Conservation (phyloP, 1,140 invertebrate species). For the Drosophila azteca region DNA sequence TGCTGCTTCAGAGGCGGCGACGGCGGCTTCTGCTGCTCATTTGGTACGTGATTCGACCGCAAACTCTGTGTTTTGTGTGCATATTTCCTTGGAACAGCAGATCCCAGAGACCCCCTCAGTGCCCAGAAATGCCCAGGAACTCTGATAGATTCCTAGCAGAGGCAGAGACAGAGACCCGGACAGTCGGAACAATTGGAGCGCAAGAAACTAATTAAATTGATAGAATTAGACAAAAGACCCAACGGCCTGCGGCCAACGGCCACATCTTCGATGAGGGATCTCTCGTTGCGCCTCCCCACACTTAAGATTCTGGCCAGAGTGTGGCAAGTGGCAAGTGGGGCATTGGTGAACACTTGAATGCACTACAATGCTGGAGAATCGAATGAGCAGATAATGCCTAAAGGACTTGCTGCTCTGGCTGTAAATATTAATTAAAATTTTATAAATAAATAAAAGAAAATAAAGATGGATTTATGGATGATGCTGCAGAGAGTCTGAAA, state of each 20-base stretch:
- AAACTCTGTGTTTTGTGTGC: conserved; percentile 46
- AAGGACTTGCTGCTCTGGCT: too few species aligned
- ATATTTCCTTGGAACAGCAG: conserved; percentile 35
- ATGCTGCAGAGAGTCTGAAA: too few species aligned
- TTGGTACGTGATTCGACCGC: conserved; percentile 72
- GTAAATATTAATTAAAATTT: too few species aligned
- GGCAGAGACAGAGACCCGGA: conserved; percentile 6
- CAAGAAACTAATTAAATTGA: conserved; percentile 80
- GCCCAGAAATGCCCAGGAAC: conserved; percentile 20
- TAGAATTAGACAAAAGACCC: conserved; percentile 73
- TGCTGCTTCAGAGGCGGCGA: neutral
- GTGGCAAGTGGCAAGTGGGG: conserved; percentile 14
- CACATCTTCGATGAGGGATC: conserved; percentile 14
- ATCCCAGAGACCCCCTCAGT: conserved; percentile 2
- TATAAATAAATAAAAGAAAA: too few species aligned
- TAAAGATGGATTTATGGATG: too few species aligned
- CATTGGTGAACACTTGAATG: conserved; percentile 17
- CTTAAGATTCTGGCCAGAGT: conserved; percentile 40
- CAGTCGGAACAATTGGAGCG: conserved; percentile 64
- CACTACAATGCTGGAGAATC: conserved; percentile 20
- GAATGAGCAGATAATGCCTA: neutral
- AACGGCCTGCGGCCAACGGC: conserved; percentile 22
- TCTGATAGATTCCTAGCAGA: conserved; percentile 5
- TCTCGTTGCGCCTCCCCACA: conserved; percentile 1
- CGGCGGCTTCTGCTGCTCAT: conserved; percentile 40